Evolutionary conservation across 1,140 invertebrate genomes (phyloP), one percentile per base, ranked within the genome.

Genomic region (Hermetia illucens): DNA sequence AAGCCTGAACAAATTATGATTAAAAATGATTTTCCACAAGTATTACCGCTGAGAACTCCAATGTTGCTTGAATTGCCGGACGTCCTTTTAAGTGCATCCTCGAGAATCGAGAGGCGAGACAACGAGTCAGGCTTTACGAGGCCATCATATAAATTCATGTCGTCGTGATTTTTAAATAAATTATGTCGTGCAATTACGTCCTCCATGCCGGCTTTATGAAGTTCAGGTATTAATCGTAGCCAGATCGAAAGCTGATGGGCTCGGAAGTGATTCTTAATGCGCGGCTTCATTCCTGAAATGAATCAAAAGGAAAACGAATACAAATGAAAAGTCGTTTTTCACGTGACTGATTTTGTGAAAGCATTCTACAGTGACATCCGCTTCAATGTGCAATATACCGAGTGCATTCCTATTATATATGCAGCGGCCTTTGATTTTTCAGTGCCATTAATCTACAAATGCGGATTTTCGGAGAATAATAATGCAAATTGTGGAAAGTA

Each of bases 181-280:
- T 87, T 87, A 63, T 88, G 84, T 40, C 76, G 69, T 10, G 81
- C 75, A 39, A 81, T 77, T 15, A 84, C 82, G 58, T 86, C 82
- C 48, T 87, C 82, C 79, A 87, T 86, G 12, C 85, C 85, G 1
- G 82, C 81, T 29, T 80, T 66, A 62, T 96, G 89, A 12, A 96
- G 71, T 58, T 92, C 88, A 0, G 92, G 92, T 31, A 97, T 85
- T 6, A 95, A 70, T 25, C 88, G 75, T 10, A 90, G 63, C 92
- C 92, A 96, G 32, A 96, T 87, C 4, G 89, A 92, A 16, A 94
- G 66, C 53, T 93, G 88, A 63, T 91, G 86, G 10, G 88, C 88
- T 17, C 90, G 71, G 63, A 90, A 95, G 60, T 94, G 92, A 61
- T 93, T 90, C 55, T 90, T 88, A 64, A 89, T 77, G 49, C 81